Conservation (phyloP, 1,140 invertebrate species). For the Drosophila simulans region DNA sequence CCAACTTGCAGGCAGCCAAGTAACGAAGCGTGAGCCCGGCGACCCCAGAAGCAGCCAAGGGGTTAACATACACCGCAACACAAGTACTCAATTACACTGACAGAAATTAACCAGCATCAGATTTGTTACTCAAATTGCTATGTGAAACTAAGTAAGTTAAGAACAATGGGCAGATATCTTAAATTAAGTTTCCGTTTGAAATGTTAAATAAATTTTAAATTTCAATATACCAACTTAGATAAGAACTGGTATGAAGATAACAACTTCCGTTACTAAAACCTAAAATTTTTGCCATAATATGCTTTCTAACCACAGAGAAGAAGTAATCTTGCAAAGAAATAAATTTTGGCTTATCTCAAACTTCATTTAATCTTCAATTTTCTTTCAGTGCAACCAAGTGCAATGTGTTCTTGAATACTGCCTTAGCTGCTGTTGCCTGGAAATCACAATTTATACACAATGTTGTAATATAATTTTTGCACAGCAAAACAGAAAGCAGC, state of each 20-base stretch:
- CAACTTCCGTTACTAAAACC: too few relatives aligned
- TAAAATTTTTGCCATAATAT: too few relatives aligned
- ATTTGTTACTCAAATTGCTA: neutral
- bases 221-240: neutral
- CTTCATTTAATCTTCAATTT: neutral
- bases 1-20: conserved; percentile 49
- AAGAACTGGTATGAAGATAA: too few relatives aligned
- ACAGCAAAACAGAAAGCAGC: conserved; percentile 70
- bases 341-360: neutral
- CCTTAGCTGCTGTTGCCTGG: conserved; percentile 44
- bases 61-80: conserved; percentile 49
- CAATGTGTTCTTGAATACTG: conserved; percentile 58
- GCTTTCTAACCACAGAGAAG: too few relatives aligned
- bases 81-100: conserved; percentile 42
- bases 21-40: conserved; percentile 56
- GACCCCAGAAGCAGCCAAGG: conserved; percentile 34
- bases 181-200: too few relatives aligned
- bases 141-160: too few relatives aligned
- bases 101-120: neutral
- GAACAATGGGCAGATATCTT: too few relatives aligned
- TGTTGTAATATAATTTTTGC: conserved; percentile 81
- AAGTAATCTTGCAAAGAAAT: too few relatives aligned
- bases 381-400: conserved; percentile 23
- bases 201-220: neutral
- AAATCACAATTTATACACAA: conserved; percentile 81